Evolutionary conservation across 1,140 invertebrate species (phyloP), one percentile per base, ranked within the genome.

Genomic region (Reticulitermes speratus): DNA sequence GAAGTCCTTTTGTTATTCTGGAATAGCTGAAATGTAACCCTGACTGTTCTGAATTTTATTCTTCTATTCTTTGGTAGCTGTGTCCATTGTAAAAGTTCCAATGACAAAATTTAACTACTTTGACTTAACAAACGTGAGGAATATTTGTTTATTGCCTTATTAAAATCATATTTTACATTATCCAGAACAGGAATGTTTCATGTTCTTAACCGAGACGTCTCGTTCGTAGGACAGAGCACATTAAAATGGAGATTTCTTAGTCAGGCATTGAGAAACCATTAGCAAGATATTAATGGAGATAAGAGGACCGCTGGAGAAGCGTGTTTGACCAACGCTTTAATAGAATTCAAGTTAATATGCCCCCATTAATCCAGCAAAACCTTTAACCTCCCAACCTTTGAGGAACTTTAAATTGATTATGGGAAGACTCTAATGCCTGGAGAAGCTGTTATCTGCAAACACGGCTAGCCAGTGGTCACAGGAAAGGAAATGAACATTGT

Each of bases 371-470:
- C n/a, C 25, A 75, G 65, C 65, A 75, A 75, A 75, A 75, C 65
- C 65, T 75, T 30, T 75, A 75, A 75, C 65, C 65, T 75, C n/a
- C 65, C 65, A 75, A 30, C 65, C 65, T 75, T 75, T 75, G 65
- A 75, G 65, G 25, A 75, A 75, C 65, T 75, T 75, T 75, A 75
- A 75, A 75, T 75, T 75, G 65, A 30, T 75, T 75, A 75, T 75
- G 25, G 65, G n/a, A 75, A 75, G 65, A 75, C 25, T 25, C 25
- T 75, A 75, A 75, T 14, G 65, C 65, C n/a, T 30, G 25, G 65
- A 75, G 65, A 75, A n/a, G 65, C 65, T 75, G 65, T 75, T 75
- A 75, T 75, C 65, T n/a, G 65, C 65, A 75, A 75, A 75, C 65
- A 75, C 7, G 65, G 65, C 65, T 30, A 25, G 65, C 65, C 65